Base-by-base conservation (phyloP, 2,113 vertebrate species). In the Anhinga anhinga region DNA sequence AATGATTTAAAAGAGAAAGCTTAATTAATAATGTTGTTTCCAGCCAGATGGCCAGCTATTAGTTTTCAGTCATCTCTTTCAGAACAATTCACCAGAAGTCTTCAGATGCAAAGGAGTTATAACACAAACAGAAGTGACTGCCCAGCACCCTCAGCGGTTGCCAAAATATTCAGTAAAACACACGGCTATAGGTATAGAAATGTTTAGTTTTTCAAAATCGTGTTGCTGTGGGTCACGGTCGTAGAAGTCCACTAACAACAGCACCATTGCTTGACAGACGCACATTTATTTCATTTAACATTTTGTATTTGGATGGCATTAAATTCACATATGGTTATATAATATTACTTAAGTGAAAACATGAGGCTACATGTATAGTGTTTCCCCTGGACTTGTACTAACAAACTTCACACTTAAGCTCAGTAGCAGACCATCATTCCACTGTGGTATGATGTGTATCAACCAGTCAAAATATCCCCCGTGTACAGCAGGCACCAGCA, bases 11-110 rank as follows among this genome's bases (percentile, higher is more conserved):
- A 94, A 90, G 94, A 91, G 70, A 95, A 85, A 72, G 47, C 83
- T 95, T 96, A 94, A 96, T 97, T 97, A 97, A 93, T 85, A 89
- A 95, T 85, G 86, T 42, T 77, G 81, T 85, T 95, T 93, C 89
- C 95, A 97, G 74, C 82, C 95, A 97, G 93, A 94, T 95, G 95
- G 96, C 78, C 84, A 82, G 89, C 89, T 95, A 91, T 93, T 88
- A 20, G 58, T 96, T 96, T 97, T 88, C 47, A 62, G 52, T 76
- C 91, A 74, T 50, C 34, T 93, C 91, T 84, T 94, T 93, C 18
- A 36, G 91, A 92, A 94, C 79, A 91, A 42, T 53, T 87, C 92
- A 80, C 83, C 86, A 79, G 36, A 94, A 96, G 82, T 44, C 77
- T 91, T 61, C 66, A 71, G 89, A 81, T 63, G 70, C 84, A 94